phyloP scores from a whole-genome alignment of 2,888 invertebrate species.

The Cataglyphis livida region DNA sequence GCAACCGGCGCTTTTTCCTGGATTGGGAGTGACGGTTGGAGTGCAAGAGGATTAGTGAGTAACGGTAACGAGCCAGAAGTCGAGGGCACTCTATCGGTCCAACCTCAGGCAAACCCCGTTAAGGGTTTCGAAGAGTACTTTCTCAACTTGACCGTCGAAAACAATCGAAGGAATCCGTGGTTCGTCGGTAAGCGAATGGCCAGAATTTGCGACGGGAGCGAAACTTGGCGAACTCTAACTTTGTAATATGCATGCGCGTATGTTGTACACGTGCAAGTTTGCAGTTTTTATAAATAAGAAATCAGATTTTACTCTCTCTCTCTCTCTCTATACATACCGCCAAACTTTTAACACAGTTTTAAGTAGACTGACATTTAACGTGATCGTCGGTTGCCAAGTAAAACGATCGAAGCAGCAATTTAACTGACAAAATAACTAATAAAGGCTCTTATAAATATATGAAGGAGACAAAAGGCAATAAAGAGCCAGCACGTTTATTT shows the following conservation, averaged over 20 bases:
- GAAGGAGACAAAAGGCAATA: too few species aligned
- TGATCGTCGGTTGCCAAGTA: background rate
- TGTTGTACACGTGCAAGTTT: background rate
- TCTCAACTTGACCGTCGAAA: conserved; percentile 92
- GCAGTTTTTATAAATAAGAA: background rate
- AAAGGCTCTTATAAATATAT: too few species aligned
- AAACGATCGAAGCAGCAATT: background rate
- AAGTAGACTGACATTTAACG: background rate
- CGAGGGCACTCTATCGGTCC: conserved; percentile 97
- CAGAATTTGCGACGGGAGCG: background rate
- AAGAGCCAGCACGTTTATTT: too few species aligned
- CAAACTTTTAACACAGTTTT: background rate
- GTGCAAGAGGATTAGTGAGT: conserved; percentile 92
- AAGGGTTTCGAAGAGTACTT: conserved; percentile 96
- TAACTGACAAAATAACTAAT: background rate
- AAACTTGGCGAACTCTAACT: conserved; percentile 30
- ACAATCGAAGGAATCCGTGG: conserved; percentile 97
- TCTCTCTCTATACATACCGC: background rate
- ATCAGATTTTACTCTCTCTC: background rate
- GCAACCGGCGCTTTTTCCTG: conserved; percentile 96
- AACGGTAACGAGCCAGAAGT: conserved; percentile 96
- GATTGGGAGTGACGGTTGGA: conserved; percentile 99
- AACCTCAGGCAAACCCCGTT: conserved; percentile 96
- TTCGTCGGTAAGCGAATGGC: conserved; percentile 92
- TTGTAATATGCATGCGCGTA: background rate